Base-by-base conservation (phyloP, 2,888 invertebrate genomes). In the Cistogaster globosa region DNA sequence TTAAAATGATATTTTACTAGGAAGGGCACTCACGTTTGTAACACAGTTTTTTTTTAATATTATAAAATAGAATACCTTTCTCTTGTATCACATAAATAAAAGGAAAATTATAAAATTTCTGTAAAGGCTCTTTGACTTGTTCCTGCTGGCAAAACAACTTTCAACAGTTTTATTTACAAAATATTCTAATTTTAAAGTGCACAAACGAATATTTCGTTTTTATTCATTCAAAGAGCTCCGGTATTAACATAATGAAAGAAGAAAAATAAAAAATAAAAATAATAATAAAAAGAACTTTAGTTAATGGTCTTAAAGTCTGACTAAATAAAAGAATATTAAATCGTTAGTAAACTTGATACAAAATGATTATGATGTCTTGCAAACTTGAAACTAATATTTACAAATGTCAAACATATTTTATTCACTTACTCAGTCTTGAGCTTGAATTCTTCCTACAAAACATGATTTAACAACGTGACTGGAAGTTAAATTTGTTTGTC, bases 271-370 rank as follows among this genome's bases (percentile, higher is more conserved):
- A 38, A 55, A 57, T 20, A 55, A 57, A 69, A 53, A 45, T 26
- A 76, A 45, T 26, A 76, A 78, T 48, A 78, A 83, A 78, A 77
- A 68, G 78, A 83, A 78, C 18, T 55, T 48, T 67, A 77, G 45
- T 67, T 72, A 62, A 69, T 74, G 63, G 68, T 78, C 67, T 55
- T 60, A 65, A 76, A 76, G 69, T 58, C 74, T 65, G 26, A 65
- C 36, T 36, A 26, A 68, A 51, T 38, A 58, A 20, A 51, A 4
- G 14, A 51, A 60, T 26, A 36, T 22, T 20, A 57, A 57, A 36
- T 20, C n/a, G 2, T 42, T 22, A 32, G 16, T 51, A 42, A 53
- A 68, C 22, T 22, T 12, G n/a, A 11, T 18, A 42, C 14, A 67
- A 58, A 12, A 16, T 42, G 48, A 18, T 18, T 57, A 32, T 55